Evolutionary conservation across 1,140 invertebrate genomes (phyloP).

Genomic region (Zaprionus capensis): DNA sequence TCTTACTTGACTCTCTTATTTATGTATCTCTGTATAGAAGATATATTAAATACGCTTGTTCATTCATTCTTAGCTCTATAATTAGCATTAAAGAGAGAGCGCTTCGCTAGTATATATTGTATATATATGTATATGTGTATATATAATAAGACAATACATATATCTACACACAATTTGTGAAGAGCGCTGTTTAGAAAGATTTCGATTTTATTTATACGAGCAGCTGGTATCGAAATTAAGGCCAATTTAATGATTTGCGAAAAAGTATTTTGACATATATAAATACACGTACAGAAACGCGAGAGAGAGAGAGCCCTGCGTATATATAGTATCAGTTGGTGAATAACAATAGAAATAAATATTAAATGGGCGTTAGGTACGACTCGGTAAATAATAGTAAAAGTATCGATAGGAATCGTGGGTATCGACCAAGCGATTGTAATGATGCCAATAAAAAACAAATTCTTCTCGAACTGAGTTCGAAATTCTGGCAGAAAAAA

Average conservation of each 20-base stretch:
- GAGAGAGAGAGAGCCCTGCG: neutral
- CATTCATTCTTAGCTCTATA: constrained; percentile 26
- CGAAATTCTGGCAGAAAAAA: constrained; percentile 73
- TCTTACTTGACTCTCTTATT: neutral
- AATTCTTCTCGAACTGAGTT: constrained; percentile 91
- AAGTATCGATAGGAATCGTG: constrained; percentile 85
- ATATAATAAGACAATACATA: constrained; percentile 6
- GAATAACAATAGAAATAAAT: constrained; percentile 26
- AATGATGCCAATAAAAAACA: constrained; percentile 91
- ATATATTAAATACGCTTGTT: neutral
- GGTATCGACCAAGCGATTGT: constrained; percentile 93
- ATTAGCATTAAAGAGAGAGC: constrained; percentile 37
- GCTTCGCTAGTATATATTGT: neutral
- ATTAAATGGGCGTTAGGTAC: neutral
- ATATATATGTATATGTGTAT: neutral
- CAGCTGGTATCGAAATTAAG: constrained; percentile 18
- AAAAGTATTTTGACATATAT: neutral
- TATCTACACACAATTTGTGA: constrained; percentile 14
- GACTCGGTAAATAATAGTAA: constrained; percentile 46
- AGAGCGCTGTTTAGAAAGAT: constrained; percentile 3
- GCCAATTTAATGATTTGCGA: constrained; percentile 18
- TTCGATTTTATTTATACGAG: constrained; percentile 16
- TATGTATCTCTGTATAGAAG: neutral
- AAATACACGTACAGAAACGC: neutral
- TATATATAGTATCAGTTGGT: neutral